These are phyloP conservation scores for Menidia menidia DNA, from an alignment of 2,797 vertebrate species.

Conservation along the genomic window DNA sequence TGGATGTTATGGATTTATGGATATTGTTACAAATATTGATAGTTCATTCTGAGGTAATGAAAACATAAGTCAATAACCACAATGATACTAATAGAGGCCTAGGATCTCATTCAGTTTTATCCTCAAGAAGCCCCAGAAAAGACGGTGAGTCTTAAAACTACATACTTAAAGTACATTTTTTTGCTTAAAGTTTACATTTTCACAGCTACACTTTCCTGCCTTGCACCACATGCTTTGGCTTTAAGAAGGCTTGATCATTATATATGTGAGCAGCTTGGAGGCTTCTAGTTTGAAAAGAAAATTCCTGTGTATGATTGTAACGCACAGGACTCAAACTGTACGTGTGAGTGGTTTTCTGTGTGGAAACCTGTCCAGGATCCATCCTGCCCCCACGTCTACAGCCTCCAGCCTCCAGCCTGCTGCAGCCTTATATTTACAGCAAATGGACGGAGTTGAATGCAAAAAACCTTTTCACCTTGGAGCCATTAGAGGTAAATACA, in stretches of 20 bases:
- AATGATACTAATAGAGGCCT: not conserved
- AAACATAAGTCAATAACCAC: not conserved
- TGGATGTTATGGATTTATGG: too few species aligned
- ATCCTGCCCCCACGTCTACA: not conserved
- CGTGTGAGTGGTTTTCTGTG: not conserved
- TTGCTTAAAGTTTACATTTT: not conserved
- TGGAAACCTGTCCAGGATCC: not conserved
- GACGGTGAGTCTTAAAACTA: too few species aligned
- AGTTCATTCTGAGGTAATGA: not conserved
- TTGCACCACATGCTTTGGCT: too few species aligned
- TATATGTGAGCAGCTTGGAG: too few species aligned
- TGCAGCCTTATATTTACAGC: not conserved
- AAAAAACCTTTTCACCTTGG: not conserved
- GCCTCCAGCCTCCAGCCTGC: not conserved
- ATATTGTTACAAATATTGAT: too few species aligned
- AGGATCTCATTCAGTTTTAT: not conserved
- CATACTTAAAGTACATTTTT: not conserved
- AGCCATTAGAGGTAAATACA: too few species aligned
- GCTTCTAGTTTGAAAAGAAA: too few species aligned
- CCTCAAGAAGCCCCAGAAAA: not conserved
- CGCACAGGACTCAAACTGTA: not conserved
- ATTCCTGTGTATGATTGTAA: too few species aligned
- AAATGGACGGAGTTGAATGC: not conserved
- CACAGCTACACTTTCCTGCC: not conserved
- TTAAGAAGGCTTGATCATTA: too few species aligned